A percentile compares a stretch with the other conserved stretches of the same genome.
phyloP scores from a whole-genome alignment of 2,888 invertebrate genomes.

The Gryllus longicercus region DNA sequence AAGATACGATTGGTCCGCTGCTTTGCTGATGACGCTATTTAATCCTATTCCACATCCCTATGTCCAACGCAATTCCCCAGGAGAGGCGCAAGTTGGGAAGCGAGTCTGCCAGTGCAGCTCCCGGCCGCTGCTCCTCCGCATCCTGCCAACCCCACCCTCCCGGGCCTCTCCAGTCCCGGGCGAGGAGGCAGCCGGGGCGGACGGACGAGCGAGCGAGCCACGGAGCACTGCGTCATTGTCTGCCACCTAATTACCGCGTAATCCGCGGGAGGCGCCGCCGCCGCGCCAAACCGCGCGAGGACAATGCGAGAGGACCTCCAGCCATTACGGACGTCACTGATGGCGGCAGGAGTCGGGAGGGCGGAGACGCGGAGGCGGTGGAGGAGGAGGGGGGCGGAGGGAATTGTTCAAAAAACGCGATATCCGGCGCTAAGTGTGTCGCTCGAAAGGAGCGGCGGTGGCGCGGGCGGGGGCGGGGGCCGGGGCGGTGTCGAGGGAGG shows the following conservation, averaged over 20 bases:
- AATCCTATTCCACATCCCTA: no score
- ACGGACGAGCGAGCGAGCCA: background rate
- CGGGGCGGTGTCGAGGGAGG: background rate
- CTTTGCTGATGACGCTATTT: no score
- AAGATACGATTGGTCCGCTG: no score
- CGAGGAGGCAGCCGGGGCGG: background rate
- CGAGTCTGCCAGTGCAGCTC: no score
- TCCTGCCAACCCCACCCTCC: background rate
- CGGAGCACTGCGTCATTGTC: slow-evolving; percentile 2
- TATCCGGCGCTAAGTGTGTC: slow-evolving; percentile 11
- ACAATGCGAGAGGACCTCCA: background rate
- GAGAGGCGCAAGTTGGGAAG: no score
- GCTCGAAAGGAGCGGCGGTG: background rate
- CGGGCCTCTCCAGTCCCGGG: background rate
- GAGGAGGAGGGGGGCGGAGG: background rate
- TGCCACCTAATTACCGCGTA: slow-evolving; percentile 17
- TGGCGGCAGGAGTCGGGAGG: background rate
- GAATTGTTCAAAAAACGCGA: slow-evolving; percentile 17
- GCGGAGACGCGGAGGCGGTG: background rate
- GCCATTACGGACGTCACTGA: background rate
- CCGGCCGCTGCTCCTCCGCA: background rate
- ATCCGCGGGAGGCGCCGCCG: background rate
- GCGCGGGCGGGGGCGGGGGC: background rate
- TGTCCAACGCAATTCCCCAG: no score
- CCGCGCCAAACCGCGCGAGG: slow-evolving; percentile 17